Conservation (phyloP, 53 echinoderm and acorn worm genomes). For the Holothuria scabra region DNA sequence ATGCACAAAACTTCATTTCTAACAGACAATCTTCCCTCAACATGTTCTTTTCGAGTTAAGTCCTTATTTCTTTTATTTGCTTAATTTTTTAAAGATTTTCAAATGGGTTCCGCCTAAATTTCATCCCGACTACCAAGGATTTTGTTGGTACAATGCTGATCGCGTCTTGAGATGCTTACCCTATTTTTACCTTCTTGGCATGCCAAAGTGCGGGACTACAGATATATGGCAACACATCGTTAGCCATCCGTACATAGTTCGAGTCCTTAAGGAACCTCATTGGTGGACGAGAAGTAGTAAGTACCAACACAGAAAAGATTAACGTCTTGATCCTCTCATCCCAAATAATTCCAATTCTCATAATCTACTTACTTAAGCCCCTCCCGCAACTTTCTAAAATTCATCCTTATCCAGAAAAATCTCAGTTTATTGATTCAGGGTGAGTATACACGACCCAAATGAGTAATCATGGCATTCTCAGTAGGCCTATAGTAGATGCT, state of each 20-base stretch:
- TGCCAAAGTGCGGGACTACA: conserved; percentile 57
- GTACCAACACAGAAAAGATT: neutral
- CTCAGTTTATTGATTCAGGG: too few species aligned
- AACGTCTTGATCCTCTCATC: too few species aligned
- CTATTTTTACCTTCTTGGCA: conserved; percentile 44
- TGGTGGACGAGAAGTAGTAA: conserved; percentile 55
- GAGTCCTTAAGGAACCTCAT: conserved; percentile 46
- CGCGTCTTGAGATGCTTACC: conserved; percentile 22
- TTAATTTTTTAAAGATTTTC: conserved; percentile 8
- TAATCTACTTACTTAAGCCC: too few species aligned
- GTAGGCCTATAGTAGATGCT: too few species aligned
- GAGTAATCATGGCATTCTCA: too few species aligned
- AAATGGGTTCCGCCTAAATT: conserved; percentile 38
- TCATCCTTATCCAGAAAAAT: too few species aligned
- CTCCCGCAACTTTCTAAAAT: too few species aligned
- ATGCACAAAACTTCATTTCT: too few species aligned
- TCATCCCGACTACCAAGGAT: conserved; percentile 20
- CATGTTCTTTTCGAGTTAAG: too few species aligned
- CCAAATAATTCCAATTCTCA: too few species aligned
- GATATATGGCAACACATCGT: conserved; percentile 49
- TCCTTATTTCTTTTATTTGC: neutral
- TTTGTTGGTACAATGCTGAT: conserved; percentile 20
- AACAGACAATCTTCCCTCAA: too few species aligned
- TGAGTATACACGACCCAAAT: too few species aligned
- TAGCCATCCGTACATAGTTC: conserved; percentile 27